These are phyloP conservation scores for Strix aluco DNA, from an alignment of 2,113 vertebrate species.

Conservation along the genomic window DNA sequence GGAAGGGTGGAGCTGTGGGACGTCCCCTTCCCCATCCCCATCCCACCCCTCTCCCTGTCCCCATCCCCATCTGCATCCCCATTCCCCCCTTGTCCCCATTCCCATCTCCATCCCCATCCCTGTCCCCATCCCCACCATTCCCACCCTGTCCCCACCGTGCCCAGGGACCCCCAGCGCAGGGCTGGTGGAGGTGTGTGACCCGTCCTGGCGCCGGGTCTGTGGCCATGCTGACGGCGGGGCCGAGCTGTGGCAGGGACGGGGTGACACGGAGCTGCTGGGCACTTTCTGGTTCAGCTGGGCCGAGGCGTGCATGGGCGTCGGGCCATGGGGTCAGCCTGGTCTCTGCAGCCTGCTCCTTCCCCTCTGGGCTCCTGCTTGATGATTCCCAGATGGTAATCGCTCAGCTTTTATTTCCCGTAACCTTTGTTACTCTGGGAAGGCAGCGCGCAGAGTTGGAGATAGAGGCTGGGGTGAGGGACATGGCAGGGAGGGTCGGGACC, in stretches of 20 bases:
- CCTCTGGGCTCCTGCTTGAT: conserved; percentile 71
- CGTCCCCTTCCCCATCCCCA: not conserved
- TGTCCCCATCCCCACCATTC: not conserved
- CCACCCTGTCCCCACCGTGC: not conserved
- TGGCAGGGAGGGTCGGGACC: conserved; percentile 59
- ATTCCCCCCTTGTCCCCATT: not conserved
- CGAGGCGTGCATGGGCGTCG: conserved; percentile 67
- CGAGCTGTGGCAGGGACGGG: too few relatives aligned
- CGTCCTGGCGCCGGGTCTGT: too few relatives aligned
- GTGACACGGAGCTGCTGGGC: too few relatives aligned
- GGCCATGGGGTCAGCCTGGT: conserved; percentile 40
- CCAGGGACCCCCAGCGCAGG: not conserved
- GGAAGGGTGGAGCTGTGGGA: not conserved
- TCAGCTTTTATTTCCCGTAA: conserved; percentile 59
- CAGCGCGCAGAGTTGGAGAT: conserved; percentile 56
- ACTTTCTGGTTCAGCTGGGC: conserved; percentile 37
- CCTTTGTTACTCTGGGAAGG: conserved; percentile 55
- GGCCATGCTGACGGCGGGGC: too few relatives aligned
- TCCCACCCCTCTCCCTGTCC: not conserved
- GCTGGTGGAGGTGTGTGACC: too few relatives aligned
- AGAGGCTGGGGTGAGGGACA: conserved; percentile 52
- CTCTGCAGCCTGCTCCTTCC: not conserved
- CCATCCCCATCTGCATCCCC: too few relatives aligned
- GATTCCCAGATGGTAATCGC: conserved; percentile 83
- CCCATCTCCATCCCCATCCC: not conserved